Evolutionary conservation across 2,888 invertebrate species (phyloP).

Genomic region (Drosophila diplacantha): DNA sequence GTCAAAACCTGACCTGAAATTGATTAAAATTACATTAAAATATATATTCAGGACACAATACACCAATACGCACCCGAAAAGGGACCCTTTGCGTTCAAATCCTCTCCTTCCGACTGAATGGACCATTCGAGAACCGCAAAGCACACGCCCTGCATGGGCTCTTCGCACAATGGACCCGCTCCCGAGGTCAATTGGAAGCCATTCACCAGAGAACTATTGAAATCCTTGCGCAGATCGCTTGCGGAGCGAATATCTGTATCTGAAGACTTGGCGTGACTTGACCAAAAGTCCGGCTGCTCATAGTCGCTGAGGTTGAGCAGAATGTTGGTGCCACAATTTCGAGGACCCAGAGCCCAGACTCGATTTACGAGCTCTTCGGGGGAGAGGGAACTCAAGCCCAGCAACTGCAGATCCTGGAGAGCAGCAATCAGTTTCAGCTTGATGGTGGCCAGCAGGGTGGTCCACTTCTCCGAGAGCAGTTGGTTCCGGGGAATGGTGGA

Average conservation of each 20-base stretch:
- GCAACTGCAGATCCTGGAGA: slow-evolving; percentile 80
- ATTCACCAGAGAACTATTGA: slow-evolving; percentile 89
- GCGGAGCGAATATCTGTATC: slow-evolving; percentile 63
- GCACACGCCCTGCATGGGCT: slow-evolving; percentile 96
- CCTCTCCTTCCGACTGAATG: slow-evolving; percentile 78
- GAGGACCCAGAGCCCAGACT: slow-evolving; percentile 96
- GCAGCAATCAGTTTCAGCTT: slow-evolving; percentile 81
- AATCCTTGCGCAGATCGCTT: slow-evolving; percentile 80
- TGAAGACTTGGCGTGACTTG: slow-evolving; percentile 53
- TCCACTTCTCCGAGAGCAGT: slow-evolving; percentile 72
- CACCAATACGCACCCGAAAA: slow-evolving; percentile 79
- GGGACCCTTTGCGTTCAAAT: slow-evolving; percentile 77
- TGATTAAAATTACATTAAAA: too few species aligned
- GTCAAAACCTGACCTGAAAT: slow-evolving; percentile 91
- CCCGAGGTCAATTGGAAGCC: slow-evolving; percentile 91
- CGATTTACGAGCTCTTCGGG: slow-evolving; percentile 80
- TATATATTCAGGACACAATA: too few species aligned
- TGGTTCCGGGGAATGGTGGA: slow-evolving; percentile 54
- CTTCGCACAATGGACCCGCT: slow-evolving; percentile 97
- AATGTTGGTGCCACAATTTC: slow-evolving; percentile 92
- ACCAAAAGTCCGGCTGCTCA: slow-evolving; percentile 82
- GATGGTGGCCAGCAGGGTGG: slow-evolving; percentile 58
- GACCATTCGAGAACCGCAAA: slow-evolving; percentile 93
- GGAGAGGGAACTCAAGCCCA: slow-evolving; percentile 78
- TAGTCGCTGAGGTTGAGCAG: slow-evolving; percentile 88